Evolutionary conservation across 1,140 invertebrate genomes (phyloP), one percentile per base, ranked within the genome.

Genomic region (Brachionus rotundiformis): DNA sequence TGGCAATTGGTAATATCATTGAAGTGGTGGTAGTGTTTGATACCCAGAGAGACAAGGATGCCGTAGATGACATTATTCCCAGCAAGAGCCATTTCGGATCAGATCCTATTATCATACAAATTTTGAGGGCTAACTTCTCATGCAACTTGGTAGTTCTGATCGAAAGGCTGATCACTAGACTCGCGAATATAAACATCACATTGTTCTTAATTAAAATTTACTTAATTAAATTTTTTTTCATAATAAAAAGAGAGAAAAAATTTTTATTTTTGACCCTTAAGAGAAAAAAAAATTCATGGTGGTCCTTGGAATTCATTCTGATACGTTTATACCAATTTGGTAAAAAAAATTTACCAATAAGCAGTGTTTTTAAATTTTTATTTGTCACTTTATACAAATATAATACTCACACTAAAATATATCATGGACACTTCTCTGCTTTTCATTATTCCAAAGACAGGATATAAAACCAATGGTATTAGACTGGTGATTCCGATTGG

Each of bases 11-110:
- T 41, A 93, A 90, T 92, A 94, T 94, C 92, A 94, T 93, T 3
- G 93, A 93, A 0, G 92, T 92, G 5, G 92, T 91, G 0, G 93
- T 93, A 0, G 93, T 93, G 84, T 94, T 94, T 0, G 92, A 92
- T 19, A 94, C 92, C 93, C 93, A 94, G 92, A 94, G 93, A 0
- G 92, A 93, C 63, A 94, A 89, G 81, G 93, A 92, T 89, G 92
- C 92, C 0, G 93, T 93, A 0, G 93, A 93, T 13, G 90, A 87
- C 84, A 93, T 92, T 5, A 94, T 87, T 0, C 93, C 93, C 19
- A 83, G 68, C 6, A 82, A 33, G 5, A 82, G 44, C 77, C 79
- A 81, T 68, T 81, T 81, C 11, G 61, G 54, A 6, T 81, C 61
- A 27, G 54, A 65, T 41, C 79, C 79, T 10, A 68, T 39, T 19